Base-by-base conservation (phyloP, 1,140 invertebrate species). In the Drosophila tristis region DNA sequence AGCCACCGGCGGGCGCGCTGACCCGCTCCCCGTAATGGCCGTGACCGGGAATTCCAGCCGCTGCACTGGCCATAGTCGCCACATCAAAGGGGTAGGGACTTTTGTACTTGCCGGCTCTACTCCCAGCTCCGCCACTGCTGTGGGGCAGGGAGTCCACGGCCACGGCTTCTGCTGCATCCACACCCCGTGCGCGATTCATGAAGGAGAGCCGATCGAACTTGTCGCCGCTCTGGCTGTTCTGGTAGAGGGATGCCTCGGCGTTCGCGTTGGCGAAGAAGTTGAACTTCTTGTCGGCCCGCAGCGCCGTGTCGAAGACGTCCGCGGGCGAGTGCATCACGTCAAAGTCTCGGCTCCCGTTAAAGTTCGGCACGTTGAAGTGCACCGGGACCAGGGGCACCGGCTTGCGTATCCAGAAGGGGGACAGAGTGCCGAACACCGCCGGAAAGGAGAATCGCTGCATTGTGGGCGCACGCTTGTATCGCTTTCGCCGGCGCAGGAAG, bases 401-500 rank as follows among this genome's bases (percentile, higher is more conserved):
- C 49, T 94, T 94, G 39, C 93, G 92, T 50, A 94, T 93, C 73
- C 92, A 92, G 26, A 93, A 92, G 2, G 92, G 90, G 76, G 93
- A 90, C 15, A 92, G 62, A 47, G 93, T 85, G 44, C 92, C 71
- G 80, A 92, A 90, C 5, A 92, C 70, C 76, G 93, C 54, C 44
- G 91, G 81, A 92, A 93, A 78, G n/a, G 91, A 91, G 91, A 90
- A 66, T 47, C 90, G 66, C 72, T 93, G 80, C 92, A 92, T 90
- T 70, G 93, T 78, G 68, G 92, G 94, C 7, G 97, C 96, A 49
- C 98, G 93, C 92, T 99, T 99, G 93, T 98, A 99, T 23, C 99
- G 94, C 93, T 99, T 99, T 56, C 99, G 93, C 16, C 99, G 94
- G 4, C 99, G 92, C 45, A 99, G 93, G 90, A 99, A 99, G 89